phyloP scores from a whole-genome alignment of 2,888 invertebrate genomes.

The Megamerina dolium region DNA sequence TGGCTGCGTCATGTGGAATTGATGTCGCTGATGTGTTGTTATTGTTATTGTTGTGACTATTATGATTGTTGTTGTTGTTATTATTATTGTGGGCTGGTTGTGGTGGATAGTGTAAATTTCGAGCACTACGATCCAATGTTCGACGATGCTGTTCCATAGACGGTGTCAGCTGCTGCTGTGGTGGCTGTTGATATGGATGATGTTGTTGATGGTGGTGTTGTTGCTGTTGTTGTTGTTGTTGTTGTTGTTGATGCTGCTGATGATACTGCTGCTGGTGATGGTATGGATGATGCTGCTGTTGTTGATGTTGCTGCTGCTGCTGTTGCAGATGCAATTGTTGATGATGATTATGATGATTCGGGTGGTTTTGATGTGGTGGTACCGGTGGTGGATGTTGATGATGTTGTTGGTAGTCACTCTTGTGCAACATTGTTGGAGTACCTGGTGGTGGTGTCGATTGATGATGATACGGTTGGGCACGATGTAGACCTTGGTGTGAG shows the following conservation, averaged over 20 bases:
- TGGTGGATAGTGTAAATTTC: slow-evolving; percentile 32
- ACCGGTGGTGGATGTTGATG: slow-evolving; percentile 29
- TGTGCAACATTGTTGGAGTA: slow-evolving; percentile 39
- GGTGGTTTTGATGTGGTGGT: slow-evolving; percentile 39
- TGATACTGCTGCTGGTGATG: slow-evolving; percentile 20
- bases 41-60: no score
- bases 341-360: slow-evolving; percentile 20
- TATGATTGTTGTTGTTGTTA: no score
- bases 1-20: slow-evolving; percentile 23
- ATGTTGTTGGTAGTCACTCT: slow-evolving; percentile 26
- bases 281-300: slow-evolving; percentile 20
- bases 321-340: slow-evolving; percentile 21
- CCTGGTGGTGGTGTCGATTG: slow-evolving; percentile 32
- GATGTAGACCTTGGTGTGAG: slow-evolving; percentile 32
- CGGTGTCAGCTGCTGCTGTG: slow-evolving; percentile 31
- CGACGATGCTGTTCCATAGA: slow-evolving; percentile 41
- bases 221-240: slow-evolving; percentile 26
- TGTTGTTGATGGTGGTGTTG: slow-evolving; percentile 22
- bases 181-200: slow-evolving; percentile 23
- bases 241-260: slow-evolving; percentile 24
- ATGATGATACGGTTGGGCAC: slow-evolving; percentile 41
- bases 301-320: slow-evolving; percentile 17
- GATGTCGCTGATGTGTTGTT: slow-evolving; percentile 8
- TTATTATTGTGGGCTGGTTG: slow-evolving; percentile 11
- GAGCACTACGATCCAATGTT: slow-evolving; percentile 42